phyloP scores from a whole-genome alignment of 2,888 invertebrate species.

The Sphaerophoria rueppellii region DNA sequence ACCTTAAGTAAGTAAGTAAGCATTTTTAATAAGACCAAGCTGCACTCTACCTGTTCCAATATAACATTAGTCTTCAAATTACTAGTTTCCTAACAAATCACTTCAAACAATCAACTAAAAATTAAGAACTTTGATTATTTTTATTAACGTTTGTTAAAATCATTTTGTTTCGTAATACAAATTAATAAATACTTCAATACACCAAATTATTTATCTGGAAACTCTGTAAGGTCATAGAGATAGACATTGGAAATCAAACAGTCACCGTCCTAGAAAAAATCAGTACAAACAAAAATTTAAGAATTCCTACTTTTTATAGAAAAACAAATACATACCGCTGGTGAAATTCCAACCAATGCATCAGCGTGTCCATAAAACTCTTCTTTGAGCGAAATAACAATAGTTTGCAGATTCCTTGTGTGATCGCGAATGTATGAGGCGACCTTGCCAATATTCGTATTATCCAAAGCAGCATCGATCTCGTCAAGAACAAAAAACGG shows the following conservation, averaged over 20 bases:
- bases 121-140: not conserved
- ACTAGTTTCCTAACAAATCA: no score
- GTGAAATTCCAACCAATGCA: constrained; percentile 98
- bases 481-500: constrained; percentile 99
- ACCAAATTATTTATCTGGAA: constrained; percentile 78
- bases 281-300: no score
- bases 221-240: constrained; percentile 80
- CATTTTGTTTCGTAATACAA: constrained; percentile 34
- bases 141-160: constrained; percentile 1
- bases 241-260: constrained; percentile 84
- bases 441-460: constrained; percentile 99
- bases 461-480: constrained; percentile 99
- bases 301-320: no score
- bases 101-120: no score
- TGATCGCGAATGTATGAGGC: constrained; percentile 98
- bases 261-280: constrained; percentile 91
- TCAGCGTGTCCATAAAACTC: constrained; percentile 99
- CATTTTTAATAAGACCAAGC: no score
- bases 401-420: constrained; percentile 94
- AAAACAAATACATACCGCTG: constrained; percentile 87
- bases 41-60: no score
- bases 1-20: no score
- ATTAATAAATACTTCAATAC: constrained; percentile 61
- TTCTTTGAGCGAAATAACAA: constrained; percentile 99
- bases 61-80: no score